Percentiles rank a stretch among this genome's conserved stretches.
Evolutionary conservation across 2,113 vertebrate species (phyloP).

Genomic region (Agapornis roseicollis): DNA sequence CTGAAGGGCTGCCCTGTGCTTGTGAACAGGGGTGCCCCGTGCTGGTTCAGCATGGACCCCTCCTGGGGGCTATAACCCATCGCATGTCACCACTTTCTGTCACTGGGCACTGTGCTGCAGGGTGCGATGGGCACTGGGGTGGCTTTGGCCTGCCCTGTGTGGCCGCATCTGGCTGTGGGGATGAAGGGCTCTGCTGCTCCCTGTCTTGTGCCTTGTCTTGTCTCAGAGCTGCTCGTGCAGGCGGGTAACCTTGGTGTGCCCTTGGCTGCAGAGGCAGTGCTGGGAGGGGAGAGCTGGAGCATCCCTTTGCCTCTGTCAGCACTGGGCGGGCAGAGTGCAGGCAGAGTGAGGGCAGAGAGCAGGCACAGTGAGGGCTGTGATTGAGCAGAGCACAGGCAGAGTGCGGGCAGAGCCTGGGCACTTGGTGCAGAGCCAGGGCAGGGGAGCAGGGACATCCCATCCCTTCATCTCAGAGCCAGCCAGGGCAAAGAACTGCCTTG

Average conservation of each 20-base stretch:
- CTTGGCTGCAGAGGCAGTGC: not conserved
- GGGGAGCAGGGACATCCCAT: not conserved
- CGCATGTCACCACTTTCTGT: rapidly evolving
- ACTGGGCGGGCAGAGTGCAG: not conserved
- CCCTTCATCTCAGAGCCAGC: not conserved
- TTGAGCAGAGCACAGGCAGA: not conserved
- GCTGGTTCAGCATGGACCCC: not conserved
- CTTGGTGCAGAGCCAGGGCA: not conserved
- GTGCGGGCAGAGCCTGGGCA: not conserved
- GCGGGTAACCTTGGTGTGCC: not conserved
- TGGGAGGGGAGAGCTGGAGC: not conserved
- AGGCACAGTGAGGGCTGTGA: too few relatives aligned
- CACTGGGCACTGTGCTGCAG: rapidly evolving
- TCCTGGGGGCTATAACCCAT: not conserved
- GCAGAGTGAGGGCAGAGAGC: not conserved
- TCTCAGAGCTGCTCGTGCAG: not conserved
- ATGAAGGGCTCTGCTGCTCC: not conserved
- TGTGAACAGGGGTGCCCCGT: not conserved
- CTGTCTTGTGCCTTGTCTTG: not conserved
- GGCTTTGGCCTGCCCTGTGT: not conserved
- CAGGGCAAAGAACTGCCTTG: not conserved
- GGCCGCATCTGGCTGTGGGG: not conserved
- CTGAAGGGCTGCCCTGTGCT: not conserved
- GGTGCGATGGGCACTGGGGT: not conserved
- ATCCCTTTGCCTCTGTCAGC: not conserved